Evolutionary conservation across 1,140 invertebrate species (phyloP).

Genomic region (Mycetomoellerius zeteki): DNA sequence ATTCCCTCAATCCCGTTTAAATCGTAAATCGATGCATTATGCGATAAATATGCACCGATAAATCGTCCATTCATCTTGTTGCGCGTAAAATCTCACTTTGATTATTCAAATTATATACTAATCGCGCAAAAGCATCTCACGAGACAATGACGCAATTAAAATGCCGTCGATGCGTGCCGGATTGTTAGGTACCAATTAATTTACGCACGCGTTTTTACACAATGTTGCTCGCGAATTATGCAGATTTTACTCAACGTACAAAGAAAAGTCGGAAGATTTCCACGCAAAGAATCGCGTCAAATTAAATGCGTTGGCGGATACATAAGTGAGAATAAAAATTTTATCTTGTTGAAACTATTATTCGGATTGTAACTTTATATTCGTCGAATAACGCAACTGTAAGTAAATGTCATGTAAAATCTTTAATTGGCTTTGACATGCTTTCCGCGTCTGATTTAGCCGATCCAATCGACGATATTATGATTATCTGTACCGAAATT

Average conservation of each 20-base stretch:
- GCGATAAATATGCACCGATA: conserved; percentile 56
- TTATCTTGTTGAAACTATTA: background rate
- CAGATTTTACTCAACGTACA: conserved; percentile 6
- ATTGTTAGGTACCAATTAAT: conserved; percentile 63
- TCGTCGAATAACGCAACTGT: conserved; percentile 18
- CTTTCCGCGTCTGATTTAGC: conserved; percentile 17
- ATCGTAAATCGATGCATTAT: conserved; percentile 11
- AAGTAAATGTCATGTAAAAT: conserved; percentile 18
- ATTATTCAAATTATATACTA: conserved; percentile 63
- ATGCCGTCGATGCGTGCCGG: conserved; percentile 30
- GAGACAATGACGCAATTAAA: conserved; percentile 65
- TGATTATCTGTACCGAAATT: background rate
- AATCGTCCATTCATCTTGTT: conserved; percentile 35
- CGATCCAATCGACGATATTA: conserved; percentile 10
- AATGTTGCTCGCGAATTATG: conserved; percentile 45
- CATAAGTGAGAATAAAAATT: conserved; percentile 1
- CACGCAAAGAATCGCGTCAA: background rate
- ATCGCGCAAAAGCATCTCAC: conserved; percentile 53
- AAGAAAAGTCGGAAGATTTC: conserved; percentile 24
- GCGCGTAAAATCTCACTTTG: conserved; percentile 14
- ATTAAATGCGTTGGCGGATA: background rate
- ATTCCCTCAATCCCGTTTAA: conserved; percentile 38
- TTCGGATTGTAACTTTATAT: conserved; percentile 12
- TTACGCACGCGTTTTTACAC: conserved; percentile 42
- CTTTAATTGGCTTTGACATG: background rate